phyloP scores from a whole-genome alignment of 2,113 vertebrate genomes.

The Xerus inauris region DNA sequence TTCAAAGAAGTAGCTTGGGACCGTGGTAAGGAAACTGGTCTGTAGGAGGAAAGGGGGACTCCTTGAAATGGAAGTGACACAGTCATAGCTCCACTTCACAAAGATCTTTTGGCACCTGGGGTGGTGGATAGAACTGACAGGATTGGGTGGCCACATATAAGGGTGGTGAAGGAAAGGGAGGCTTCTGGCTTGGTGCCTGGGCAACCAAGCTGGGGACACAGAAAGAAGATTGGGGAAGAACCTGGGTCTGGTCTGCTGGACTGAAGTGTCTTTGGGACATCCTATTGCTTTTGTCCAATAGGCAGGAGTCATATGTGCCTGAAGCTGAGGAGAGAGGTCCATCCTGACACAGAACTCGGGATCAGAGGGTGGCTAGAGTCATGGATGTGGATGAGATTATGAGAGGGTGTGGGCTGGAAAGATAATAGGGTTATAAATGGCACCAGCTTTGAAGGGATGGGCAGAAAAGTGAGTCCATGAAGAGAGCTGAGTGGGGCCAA shows the following conservation, averaged over 20 bases:
- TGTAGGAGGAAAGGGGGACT: neutral
- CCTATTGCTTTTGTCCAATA: neutral
- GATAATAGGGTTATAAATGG: neutral
- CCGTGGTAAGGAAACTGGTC: neutral
- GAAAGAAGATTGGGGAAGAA: neutral
- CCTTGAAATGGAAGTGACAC: neutral
- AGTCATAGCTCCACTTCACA: neutral
- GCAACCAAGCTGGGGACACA: neutral
- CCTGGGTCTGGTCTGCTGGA: neutral
- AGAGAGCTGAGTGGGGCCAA: neutral
- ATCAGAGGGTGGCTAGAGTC: neutral
- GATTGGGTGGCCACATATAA: neutral
- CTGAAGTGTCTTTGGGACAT: neutral
- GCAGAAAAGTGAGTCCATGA: neutral
- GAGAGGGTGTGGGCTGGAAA: neutral
- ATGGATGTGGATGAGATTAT: neutral
- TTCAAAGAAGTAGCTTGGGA: neutral
- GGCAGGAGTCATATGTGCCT: neutral
- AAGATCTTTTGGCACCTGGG: neutral
- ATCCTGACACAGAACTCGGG: neutral
- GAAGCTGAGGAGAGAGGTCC: neutral
- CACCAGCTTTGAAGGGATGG: neutral
- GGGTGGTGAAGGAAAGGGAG: neutral
- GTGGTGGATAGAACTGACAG: neutral
- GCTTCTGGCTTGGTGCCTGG: neutral